Evolutionary conservation across 2,888 invertebrate species (phyloP).

Genomic region (Thymelicus sylvestris): DNA sequence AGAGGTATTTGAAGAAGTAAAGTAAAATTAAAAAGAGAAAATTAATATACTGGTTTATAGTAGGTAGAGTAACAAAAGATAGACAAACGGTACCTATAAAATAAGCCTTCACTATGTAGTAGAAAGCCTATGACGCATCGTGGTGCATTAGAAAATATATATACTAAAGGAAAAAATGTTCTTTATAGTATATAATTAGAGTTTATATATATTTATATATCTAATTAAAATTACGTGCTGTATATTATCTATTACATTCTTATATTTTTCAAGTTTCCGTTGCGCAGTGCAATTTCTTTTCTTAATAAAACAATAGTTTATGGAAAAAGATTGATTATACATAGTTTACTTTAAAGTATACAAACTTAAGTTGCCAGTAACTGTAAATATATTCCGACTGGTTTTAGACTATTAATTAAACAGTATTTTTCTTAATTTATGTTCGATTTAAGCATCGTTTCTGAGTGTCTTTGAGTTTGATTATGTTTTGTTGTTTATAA

Average conservation of each 20-base stretch:
- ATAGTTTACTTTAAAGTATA: constrained; percentile 41
- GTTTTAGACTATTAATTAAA: constrained; percentile 73
- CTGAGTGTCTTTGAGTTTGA: constrained; percentile 77
- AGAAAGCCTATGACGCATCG: constrained; percentile 60
- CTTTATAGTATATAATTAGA: constrained; percentile 49
- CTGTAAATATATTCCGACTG: constrained; percentile 78
- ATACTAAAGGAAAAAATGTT: constrained; percentile 43
- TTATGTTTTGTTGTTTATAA: constrained; percentile 82
- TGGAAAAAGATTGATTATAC: constrained; percentile 35
- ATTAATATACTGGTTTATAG: not conserved
- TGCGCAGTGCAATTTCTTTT: constrained; percentile 47
- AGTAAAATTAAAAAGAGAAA: constrained; percentile 2
- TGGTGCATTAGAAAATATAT: constrained; percentile 67
- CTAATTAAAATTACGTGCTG: constrained; percentile 40
- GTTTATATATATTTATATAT: constrained; percentile 46
- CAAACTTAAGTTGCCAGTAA: constrained; percentile 67
- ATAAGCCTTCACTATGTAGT: constrained; percentile 68
- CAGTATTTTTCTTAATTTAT: constrained; percentile 84
- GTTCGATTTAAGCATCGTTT: constrained; percentile 76
- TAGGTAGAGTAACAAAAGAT: not conserved
- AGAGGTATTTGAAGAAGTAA: not conserved
- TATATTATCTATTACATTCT: constrained; percentile 40
- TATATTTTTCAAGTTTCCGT: constrained; percentile 34
- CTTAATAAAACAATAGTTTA: constrained; percentile 36
- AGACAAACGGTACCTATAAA: constrained; percentile 74